These are phyloP conservation scores for Helobdella robusta DNA, from an alignment of 2,888 invertebrate genomes.

Conservation along the genomic window DNA sequence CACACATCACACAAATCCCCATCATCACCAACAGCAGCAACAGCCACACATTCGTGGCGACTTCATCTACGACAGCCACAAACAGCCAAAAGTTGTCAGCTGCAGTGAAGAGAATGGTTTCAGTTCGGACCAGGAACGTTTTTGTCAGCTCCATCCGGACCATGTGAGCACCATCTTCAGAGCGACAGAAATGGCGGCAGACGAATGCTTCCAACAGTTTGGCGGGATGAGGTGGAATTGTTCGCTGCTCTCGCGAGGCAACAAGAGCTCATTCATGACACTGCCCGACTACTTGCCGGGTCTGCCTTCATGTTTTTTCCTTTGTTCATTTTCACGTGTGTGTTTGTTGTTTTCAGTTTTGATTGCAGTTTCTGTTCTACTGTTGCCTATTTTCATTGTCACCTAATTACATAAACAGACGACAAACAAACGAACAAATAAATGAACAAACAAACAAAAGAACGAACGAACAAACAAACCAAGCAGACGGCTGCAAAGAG, in stretches of 20 bases:
- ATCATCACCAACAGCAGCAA: no score
- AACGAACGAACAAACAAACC: background rate
- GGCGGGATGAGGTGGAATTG: constrained; percentile 75
- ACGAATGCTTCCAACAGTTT: constrained; percentile 79
- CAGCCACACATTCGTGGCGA: background rate
- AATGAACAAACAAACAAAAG: no score
- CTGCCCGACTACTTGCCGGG: constrained; percentile 34
- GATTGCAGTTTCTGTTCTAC: no score
- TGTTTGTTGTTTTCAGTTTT: no score
- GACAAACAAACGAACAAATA: no score
- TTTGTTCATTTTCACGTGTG: no score
- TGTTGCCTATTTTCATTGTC: no score
- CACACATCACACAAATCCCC: no score
- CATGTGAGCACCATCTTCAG: constrained; percentile 55
- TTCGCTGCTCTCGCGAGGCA: constrained; percentile 56
- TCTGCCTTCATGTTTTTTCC: no score
- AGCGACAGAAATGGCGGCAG: constrained; percentile 59
- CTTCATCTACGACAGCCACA: background rate
- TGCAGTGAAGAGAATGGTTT: constrained; percentile 53
- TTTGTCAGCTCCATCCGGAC: constrained; percentile 74
- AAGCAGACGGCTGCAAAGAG: constrained; percentile 65
- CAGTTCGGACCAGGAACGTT: constrained; percentile 70
- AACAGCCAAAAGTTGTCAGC: background rate
- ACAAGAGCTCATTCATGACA: constrained; percentile 70
- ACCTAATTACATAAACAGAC: no score